These are phyloP conservation scores for Helicolenus hilgendorfi DNA, from an alignment of 2,797 vertebrate genomes.

Conservation along the genomic window DNA sequence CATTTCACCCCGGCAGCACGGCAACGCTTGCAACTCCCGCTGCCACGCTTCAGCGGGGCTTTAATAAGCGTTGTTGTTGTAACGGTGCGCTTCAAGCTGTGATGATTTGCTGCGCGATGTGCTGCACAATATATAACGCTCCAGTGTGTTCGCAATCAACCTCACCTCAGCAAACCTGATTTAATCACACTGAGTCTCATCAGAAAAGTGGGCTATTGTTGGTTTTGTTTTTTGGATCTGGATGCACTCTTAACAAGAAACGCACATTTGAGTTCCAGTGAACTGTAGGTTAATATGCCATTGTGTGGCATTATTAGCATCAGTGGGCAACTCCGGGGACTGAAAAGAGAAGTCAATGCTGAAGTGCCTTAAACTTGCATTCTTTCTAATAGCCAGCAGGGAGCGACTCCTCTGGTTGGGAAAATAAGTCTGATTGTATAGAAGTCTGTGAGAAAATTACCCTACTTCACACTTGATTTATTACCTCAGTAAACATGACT, in stretches of 20 bases:
- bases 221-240: constrained; percentile 25
- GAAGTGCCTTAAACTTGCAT: too few species aligned
- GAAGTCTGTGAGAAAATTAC: too few species aligned
- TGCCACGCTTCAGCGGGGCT: constrained; percentile 50
- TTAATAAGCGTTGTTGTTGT: constrained; percentile 68
- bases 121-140: constrained; percentile 52
- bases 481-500: too few species aligned
- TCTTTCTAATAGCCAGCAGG: too few species aligned
- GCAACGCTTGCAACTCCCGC: constrained; percentile 21
- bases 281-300: not conserved
- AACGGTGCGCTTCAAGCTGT: constrained; percentile 54
- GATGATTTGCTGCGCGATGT: constrained; percentile 63
- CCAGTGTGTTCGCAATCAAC: constrained; percentile 59
- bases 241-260: not conserved
- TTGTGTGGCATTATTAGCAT: not conserved
- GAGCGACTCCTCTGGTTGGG: too few species aligned
- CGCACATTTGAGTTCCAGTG: not conserved
- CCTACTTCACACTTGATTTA: too few species aligned
- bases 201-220: constrained; percentile 14
- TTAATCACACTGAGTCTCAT: constrained; percentile 53
- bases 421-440: too few species aligned
- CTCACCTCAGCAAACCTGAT: constrained; percentile 51
- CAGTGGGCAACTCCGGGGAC: too few species aligned
- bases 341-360: too few species aligned
- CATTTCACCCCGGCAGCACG: constrained; percentile 44